phyloP scores from a whole-genome alignment of 1,140 invertebrate genomes.

The Drepana arcuata region DNA sequence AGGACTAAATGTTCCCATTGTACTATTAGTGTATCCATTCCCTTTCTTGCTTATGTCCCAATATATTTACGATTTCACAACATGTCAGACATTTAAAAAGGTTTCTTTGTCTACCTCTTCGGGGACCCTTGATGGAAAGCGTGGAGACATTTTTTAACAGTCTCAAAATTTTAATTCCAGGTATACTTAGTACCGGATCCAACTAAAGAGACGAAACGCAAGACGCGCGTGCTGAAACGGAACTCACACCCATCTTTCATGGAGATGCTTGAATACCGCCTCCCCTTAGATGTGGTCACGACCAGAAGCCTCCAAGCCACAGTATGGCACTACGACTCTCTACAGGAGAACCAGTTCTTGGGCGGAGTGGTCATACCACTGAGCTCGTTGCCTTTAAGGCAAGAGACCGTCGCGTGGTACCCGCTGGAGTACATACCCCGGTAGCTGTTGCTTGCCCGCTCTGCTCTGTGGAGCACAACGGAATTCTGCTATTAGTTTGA shows the following conservation, averaged over 20 bases:
- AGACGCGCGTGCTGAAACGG: slow-evolving; percentile 93
- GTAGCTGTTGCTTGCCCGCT: slow-evolving; percentile 49
- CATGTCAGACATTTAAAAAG: too few relatives aligned
- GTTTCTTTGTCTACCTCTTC: too few relatives aligned
- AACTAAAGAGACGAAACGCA: slow-evolving; percentile 93
- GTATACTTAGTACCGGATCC: slow-evolving; percentile 90
- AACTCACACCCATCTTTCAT: slow-evolving; percentile 97
- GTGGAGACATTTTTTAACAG: too few relatives aligned
- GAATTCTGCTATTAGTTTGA: too few relatives aligned
- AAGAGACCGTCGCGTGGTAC: slow-evolving; percentile 87
- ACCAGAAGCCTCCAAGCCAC: slow-evolving; percentile 88
- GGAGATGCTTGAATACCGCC: slow-evolving; percentile 95
- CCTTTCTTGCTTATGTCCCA: too few relatives aligned
- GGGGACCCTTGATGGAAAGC: too few relatives aligned
- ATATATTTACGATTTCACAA: too few relatives aligned
- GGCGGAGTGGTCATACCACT: slow-evolving; percentile 89
- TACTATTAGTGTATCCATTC: not conserved
- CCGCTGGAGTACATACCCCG: slow-evolving; percentile 75
- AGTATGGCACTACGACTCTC: slow-evolving; percentile 94
- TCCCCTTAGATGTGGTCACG: slow-evolving; percentile 86
- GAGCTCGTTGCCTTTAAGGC: slow-evolving; percentile 78
- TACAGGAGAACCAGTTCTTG: slow-evolving; percentile 97
- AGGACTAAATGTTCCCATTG: not conserved
- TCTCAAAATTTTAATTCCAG: too few relatives aligned
- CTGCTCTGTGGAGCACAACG: slow-evolving; percentile 44